A percentile compares a stretch with the other conserved stretches of the same genome.
phyloP scores from a whole-genome alignment of 2,113 vertebrate species.

The Synchiropus splendidus region DNA sequence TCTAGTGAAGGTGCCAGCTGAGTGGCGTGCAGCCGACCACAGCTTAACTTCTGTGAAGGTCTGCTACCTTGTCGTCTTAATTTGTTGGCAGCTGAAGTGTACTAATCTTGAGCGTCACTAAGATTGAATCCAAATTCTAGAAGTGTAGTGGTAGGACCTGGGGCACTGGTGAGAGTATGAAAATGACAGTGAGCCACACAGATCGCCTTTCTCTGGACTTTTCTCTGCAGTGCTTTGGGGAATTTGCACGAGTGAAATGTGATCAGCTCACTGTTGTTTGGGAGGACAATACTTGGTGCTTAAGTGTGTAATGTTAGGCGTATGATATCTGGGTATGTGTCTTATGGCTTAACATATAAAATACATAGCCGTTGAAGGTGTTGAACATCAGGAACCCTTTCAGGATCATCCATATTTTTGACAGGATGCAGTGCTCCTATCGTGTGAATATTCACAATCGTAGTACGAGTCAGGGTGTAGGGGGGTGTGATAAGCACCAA shows the following conservation, averaged over 20 bases:
- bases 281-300: slow-evolving; percentile 52
- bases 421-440: too few species aligned
- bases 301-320: slow-evolving; percentile 35
- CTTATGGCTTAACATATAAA: slow-evolving; percentile 6
- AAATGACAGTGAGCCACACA: slow-evolving; percentile 26
- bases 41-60: neutral
- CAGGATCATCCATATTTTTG: neutral
- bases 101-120: neutral
- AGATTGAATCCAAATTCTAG: slow-evolving; percentile 10
- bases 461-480: too few species aligned
- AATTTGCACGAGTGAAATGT: slow-evolving; percentile 44
- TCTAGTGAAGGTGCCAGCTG: slow-evolving; percentile 41
- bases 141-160: slow-evolving; percentile 25
- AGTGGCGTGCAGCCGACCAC: slow-evolving; percentile 1
- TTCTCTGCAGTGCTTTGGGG: slow-evolving; percentile 25
- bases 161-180: slow-evolving; percentile 39
- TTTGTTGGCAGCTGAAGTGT: neutral
- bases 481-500: too few species aligned
- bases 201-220: slow-evolving; percentile 58
- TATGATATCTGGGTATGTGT: slow-evolving; percentile 28
- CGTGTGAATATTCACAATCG: too few species aligned
- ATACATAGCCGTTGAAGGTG: slow-evolving; percentile 5
- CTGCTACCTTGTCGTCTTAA: neutral
- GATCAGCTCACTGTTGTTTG: slow-evolving; percentile 51
- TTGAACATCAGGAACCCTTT: slow-evolving; percentile 23